Conservation (phyloP, 2,888 invertebrate genomes). For the Myopa tessellatipennis region DNA sequence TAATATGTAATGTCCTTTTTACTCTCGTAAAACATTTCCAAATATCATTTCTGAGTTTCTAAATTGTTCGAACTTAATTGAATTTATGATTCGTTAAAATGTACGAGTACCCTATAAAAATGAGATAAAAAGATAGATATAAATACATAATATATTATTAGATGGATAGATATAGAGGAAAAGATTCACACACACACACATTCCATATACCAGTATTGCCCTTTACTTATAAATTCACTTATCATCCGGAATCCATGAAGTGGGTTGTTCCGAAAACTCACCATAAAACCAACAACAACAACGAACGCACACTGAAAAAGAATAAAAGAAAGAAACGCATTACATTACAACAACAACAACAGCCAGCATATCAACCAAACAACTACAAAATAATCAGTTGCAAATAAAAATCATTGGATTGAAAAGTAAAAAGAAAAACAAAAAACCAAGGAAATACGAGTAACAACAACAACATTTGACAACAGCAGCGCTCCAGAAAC, state of each 20-base stretch:
- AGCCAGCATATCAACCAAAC: conserved; percentile 6
- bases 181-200: conserved; percentile 5
- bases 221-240: background rate
- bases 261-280: conserved; percentile 22
- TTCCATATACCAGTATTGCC: too few species aligned
- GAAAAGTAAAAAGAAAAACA: background rate
- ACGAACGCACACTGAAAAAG: background rate
- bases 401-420: conserved; percentile 26
- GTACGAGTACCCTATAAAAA: too few species aligned
- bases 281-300: conserved; percentile 2
- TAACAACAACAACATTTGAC: too few species aligned
- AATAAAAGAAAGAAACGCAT: background rate
- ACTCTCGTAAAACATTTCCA: background rate
- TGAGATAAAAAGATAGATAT: too few species aligned
- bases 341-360: background rate
- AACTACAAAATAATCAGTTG: conserved; percentile 32
- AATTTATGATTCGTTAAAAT: too few species aligned
- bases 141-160: too few species aligned
- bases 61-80: background rate
- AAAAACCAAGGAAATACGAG: background rate
- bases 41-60: background rate
- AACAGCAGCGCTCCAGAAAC: background rate
- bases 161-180: too few species aligned
- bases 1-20: background rate
- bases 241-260: conserved; percentile 13